Conservation (phyloP, 2,888 invertebrate genomes). For the Bedellia somnulentella region DNA sequence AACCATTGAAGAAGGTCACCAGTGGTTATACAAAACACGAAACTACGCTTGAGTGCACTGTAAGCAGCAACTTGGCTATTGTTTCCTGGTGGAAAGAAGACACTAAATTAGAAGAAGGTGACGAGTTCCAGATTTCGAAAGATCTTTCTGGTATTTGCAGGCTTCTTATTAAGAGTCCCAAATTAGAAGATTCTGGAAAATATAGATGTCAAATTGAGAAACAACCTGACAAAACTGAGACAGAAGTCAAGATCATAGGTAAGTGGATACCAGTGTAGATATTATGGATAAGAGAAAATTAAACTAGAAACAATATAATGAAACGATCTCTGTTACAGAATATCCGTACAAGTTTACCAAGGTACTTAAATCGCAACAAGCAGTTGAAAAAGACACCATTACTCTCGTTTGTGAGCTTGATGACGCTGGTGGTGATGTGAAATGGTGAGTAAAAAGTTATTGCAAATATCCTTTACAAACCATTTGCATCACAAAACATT, state of each 20-base stretch:
- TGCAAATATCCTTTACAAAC: too few relatives aligned
- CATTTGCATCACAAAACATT: too few relatives aligned
- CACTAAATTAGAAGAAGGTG: slow-evolving; percentile 77
- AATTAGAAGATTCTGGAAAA: slow-evolving; percentile 83
- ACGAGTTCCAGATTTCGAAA: slow-evolving; percentile 85
- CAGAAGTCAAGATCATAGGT: slow-evolving; percentile 79
- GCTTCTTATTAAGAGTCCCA: slow-evolving; percentile 80
- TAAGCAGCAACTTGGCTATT: slow-evolving; percentile 90
- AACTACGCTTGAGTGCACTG: slow-evolving; percentile 86
- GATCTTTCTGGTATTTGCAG: slow-evolving; percentile 90
- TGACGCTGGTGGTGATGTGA: slow-evolving; percentile 92
- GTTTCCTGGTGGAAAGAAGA: slow-evolving; percentile 92
- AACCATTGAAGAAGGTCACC: slow-evolving; percentile 83
- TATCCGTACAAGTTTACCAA: slow-evolving; percentile 94
- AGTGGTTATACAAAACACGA: slow-evolving; percentile 92
- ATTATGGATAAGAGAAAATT: not conserved
- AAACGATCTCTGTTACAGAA: slow-evolving; percentile 60
- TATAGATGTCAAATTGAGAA: slow-evolving; percentile 88
- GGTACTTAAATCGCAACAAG: slow-evolving; percentile 90
- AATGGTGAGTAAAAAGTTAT: slow-evolving; percentile 76
- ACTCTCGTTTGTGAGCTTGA: slow-evolving; percentile 94
- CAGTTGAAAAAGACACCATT: slow-evolving; percentile 91
- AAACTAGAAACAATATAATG: not conserved
- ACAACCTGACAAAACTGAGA: slow-evolving; percentile 84
- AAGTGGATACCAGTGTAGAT: slow-evolving; percentile 18